Conservation (phyloP, 2,797 vertebrate genomes). For the Anguilla marmorata region DNA sequence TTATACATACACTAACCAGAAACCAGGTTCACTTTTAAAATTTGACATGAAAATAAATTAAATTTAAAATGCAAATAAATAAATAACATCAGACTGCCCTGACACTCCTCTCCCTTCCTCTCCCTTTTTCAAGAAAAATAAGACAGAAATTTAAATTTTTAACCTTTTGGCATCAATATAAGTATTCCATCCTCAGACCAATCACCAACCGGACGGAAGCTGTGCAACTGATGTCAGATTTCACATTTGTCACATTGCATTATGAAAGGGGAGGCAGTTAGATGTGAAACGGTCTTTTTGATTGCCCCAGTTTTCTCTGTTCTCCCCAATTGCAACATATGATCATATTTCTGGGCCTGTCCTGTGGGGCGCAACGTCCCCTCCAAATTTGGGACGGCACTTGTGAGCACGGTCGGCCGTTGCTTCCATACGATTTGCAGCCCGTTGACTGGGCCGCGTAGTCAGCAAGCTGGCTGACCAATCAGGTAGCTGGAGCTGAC, state of each 20-base stretch:
- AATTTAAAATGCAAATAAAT: not conserved
- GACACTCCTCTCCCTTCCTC: not conserved
- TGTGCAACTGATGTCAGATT: not conserved
- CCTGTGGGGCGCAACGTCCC: not conserved
- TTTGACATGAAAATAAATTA: too few relatives aligned
- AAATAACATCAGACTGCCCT: not conserved
- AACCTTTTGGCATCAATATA: not conserved
- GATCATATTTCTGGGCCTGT: not conserved
- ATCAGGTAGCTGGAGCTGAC: too few relatives aligned
- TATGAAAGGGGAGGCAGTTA: not conserved
- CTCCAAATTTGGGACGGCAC: not conserved
- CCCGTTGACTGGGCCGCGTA: too few relatives aligned
- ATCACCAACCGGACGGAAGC: not conserved
- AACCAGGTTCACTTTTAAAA: not conserved
- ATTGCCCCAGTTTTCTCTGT: not conserved
- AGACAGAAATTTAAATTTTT: not conserved
- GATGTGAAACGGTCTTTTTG: not conserved
- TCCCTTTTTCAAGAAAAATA: not conserved
- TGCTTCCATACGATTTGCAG: too few relatives aligned
- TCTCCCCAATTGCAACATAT: not conserved
- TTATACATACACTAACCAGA: too few relatives aligned
- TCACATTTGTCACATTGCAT: not conserved
- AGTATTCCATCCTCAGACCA: not conserved
- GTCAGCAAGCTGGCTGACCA: too few relatives aligned
- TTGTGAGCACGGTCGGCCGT: not conserved